These are phyloP conservation scores for Melozone crissalis DNA, from an alignment of 2,113 vertebrate genomes.

Conservation along the genomic window DNA sequence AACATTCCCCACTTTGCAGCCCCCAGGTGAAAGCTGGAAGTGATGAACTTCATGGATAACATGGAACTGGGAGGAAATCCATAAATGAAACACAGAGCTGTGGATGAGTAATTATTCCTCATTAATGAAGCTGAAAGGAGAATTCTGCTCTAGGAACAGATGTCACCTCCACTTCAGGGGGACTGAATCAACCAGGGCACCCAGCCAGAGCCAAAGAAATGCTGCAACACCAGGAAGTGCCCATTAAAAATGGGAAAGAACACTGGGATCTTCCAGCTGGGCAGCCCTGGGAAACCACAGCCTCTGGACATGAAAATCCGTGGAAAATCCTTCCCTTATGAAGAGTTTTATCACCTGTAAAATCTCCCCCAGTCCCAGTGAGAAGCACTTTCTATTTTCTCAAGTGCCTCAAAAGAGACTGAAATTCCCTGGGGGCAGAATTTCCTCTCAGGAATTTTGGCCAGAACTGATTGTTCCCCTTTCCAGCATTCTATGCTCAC, in stretches of 20 bases:
- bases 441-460: neutral
- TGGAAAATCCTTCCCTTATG: neutral
- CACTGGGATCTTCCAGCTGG: neutral
- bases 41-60: neutral
- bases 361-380: neutral
- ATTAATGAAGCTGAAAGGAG: neutral
- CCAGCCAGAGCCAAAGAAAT: neutral
- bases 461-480: neutral
- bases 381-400: neutral
- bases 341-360: neutral
- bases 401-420: neutral
- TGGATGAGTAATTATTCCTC: neutral
- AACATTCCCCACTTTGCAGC: neutral
- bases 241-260: neutral
- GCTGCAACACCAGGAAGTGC: neutral
- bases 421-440: rapidly evolving
- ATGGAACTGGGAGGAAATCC: neutral
- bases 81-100: neutral
- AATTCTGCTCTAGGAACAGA: neutral
- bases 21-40: neutral
- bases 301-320: neutral
- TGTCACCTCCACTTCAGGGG: neutral
- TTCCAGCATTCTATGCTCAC: neutral
- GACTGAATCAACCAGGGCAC: neutral
- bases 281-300: neutral